These are phyloP conservation scores for Dryococelus australis DNA, from an alignment of 2,888 invertebrate species.

Conservation along the genomic window DNA sequence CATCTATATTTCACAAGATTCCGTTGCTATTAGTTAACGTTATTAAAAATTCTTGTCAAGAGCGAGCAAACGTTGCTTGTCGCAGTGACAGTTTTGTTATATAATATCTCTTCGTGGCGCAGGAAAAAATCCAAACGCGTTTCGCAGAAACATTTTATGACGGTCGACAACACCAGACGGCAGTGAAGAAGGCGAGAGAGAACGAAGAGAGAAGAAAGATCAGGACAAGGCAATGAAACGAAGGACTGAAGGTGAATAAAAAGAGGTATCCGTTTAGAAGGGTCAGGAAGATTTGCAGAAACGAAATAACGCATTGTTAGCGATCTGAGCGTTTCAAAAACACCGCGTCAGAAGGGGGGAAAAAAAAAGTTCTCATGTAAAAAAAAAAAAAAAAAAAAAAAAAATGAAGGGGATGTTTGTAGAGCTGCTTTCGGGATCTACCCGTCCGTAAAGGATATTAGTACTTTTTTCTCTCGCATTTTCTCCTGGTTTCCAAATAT, in stretches of 20 bases:
- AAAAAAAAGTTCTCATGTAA: neutral
- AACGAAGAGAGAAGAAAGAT: neutral
- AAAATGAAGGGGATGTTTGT: neutral
- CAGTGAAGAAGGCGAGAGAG: neutral
- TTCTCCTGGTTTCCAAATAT: too few species aligned
- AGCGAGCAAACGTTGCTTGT: neutral
- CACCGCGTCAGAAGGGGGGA: neutral
- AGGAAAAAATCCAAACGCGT: neutral
- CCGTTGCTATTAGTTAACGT: neutral
- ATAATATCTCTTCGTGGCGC: neutral
- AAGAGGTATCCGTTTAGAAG: neutral
- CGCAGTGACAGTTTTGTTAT: neutral
- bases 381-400: neutral
- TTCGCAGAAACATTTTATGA: neutral
- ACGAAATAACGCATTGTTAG: slow-evolving; percentile 5
- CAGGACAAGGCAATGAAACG: neutral
- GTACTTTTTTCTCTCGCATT: too few species aligned
- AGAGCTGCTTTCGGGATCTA: neutral
- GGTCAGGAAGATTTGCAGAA: slow-evolving; percentile 2
- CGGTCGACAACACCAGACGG: too few species aligned
- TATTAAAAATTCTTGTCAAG: neutral
- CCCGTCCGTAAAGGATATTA: neutral
- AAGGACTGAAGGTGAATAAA: neutral
- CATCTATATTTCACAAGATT: too few species aligned
- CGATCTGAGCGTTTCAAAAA: neutral